Evolutionary conservation across 2,797 vertebrate genomes (phyloP).

Genomic region (Meda fulgida): DNA sequence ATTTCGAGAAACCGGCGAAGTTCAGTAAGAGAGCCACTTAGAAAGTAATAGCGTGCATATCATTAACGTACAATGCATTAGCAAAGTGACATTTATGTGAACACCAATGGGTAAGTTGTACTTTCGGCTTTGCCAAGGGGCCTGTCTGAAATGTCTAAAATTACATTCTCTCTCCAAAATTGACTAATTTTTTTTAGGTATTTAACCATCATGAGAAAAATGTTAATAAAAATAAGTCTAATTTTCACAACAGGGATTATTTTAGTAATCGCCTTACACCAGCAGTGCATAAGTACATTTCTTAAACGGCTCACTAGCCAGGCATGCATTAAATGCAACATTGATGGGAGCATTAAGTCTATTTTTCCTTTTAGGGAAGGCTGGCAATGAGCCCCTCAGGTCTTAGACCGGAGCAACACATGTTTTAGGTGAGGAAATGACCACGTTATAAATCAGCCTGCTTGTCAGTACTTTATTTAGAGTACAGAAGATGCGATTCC

Average conservation of each 20-base stretch:
- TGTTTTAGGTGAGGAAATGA: constrained; percentile 50
- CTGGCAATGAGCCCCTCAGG: constrained; percentile 11
- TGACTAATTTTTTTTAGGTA: background rate
- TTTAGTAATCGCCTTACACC: background rate
- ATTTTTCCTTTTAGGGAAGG: constrained; percentile 6
- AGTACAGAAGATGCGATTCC: constrained; percentile 36
- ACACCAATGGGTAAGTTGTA: background rate
- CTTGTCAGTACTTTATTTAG: constrained; percentile 56
- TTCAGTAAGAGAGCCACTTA: constrained; percentile 11
- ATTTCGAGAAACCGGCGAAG: constrained; percentile 23
- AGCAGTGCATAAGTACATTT: background rate
- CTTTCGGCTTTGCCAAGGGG: background rate
- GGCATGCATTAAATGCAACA: constrained; percentile 5
- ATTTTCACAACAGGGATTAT: constrained; percentile 7
- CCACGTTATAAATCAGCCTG: constrained; percentile 42
- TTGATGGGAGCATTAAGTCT: background rate
- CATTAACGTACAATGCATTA: constrained; percentile 14
- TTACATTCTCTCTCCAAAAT: constrained; percentile 12
- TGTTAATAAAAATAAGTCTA: background rate
- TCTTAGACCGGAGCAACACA: constrained; percentile 24
- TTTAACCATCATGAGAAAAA: background rate
- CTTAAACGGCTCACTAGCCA: background rate
- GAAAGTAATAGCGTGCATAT: constrained; percentile 2
- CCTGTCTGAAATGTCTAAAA: background rate
- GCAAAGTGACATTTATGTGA: constrained; percentile 4